Evolutionary conservation across 2,113 vertebrate genomes (phyloP).

Genomic region (Oreochromis tanganicae): DNA sequence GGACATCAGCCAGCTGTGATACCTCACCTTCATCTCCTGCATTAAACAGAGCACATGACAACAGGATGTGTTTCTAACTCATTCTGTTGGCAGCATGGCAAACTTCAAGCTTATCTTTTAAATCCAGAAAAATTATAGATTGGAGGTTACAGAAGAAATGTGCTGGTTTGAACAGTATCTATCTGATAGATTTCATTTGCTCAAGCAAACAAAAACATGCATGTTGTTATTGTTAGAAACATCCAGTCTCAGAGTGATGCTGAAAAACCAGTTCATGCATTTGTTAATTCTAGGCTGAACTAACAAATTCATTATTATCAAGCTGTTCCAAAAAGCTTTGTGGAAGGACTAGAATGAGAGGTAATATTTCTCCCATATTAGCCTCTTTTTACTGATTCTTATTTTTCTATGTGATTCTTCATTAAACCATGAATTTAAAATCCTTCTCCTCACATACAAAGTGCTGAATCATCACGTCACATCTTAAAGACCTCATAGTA

Average conservation of each 20-base stretch:
- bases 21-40: constrained; percentile 66
- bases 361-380: background rate
- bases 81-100: background rate
- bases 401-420: background rate
- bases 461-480: background rate
- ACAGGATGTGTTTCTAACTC: background rate
- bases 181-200: background rate
- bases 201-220: background rate
- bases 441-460: background rate
- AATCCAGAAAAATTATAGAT: background rate
- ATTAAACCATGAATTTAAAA: background rate
- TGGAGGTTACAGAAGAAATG: background rate
- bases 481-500: background rate
- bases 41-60: background rate
- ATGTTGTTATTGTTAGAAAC: no score
- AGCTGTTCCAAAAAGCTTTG: background rate
- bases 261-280: background rate
- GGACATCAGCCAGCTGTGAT: constrained; percentile 75
- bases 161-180: background rate
- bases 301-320: background rate
- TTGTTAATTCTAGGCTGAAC: background rate
- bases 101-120: background rate
- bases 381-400: background rate
- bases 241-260: no score
- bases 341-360: background rate